Evolutionary conservation across 2,888 invertebrate species (phyloP).

Genomic region (Melanotus villosus): DNA sequence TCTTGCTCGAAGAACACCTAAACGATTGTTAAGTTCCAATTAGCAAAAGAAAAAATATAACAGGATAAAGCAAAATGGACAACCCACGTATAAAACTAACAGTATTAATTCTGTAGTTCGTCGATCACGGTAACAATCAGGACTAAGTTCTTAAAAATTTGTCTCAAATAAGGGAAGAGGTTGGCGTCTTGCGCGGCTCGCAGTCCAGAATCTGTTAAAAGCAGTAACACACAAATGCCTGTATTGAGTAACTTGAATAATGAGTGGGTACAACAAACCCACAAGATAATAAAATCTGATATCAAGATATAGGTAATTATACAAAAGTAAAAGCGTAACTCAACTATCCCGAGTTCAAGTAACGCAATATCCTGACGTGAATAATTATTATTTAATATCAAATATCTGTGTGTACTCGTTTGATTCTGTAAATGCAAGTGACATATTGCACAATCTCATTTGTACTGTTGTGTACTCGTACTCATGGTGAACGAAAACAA

Average conservation of each 20-base stretch:
- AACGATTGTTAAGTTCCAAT: no score
- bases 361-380: constrained; percentile 12
- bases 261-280: constrained; percentile 27
- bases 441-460: constrained; percentile 5
- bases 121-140: neutral
- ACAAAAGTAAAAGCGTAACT: constrained; percentile 23
- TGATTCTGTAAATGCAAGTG: neutral
- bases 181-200: constrained; percentile 19
- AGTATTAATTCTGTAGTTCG: constrained; percentile 11
- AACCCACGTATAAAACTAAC: neutral
- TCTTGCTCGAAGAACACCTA: no score
- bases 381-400: constrained; percentile 13
- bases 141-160: constrained; percentile 1
- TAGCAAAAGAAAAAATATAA: neutral
- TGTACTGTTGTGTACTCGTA: neutral
- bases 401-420: neutral
- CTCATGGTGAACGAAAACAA: neutral
- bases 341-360: constrained; percentile 10
- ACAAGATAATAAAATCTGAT: constrained; percentile 25
- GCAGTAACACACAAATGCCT: constrained; percentile 12
- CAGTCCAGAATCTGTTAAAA: constrained; percentile 5
- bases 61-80: neutral
- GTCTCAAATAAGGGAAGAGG: constrained; percentile 22
- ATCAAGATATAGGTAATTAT: constrained; percentile 26
- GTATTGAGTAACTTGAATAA: constrained; percentile 24